phyloP scores from a whole-genome alignment of 2,113 vertebrate genomes.

The Piaya cayana region DNA sequence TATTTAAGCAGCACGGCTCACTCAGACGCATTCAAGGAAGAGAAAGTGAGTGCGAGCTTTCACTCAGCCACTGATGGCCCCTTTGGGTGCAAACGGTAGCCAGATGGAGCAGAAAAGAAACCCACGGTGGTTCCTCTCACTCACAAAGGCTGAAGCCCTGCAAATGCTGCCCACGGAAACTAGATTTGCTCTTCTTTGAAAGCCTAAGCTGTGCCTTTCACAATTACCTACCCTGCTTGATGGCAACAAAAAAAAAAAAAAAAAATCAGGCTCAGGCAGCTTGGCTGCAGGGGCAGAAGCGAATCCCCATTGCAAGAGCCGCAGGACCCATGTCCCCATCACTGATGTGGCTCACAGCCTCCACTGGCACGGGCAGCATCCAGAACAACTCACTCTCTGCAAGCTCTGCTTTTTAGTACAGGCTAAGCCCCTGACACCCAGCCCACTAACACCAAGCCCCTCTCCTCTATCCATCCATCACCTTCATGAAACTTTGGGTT shows the following conservation, averaged over 20 bases:
- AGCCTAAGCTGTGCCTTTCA: background rate
- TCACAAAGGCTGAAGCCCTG: background rate
- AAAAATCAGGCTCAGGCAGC: background rate
- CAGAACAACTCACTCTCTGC: rapidly evolving
- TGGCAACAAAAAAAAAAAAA: background rate
- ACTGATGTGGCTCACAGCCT: background rate
- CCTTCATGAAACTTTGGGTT: background rate
- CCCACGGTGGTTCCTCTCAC: background rate
- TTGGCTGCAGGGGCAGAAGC: background rate
- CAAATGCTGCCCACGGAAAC: background rate
- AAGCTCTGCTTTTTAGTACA: background rate
- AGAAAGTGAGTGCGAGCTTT: background rate
- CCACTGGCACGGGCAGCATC: rapidly evolving
- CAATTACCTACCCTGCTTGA: constrained; percentile 19
- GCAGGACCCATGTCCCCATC: background rate
- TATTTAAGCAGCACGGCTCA: background rate
- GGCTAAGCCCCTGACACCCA: background rate
- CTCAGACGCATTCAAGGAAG: background rate
- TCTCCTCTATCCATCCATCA: background rate
- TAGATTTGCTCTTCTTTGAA: constrained; percentile 4
- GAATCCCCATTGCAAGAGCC: background rate
- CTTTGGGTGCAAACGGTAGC: background rate
- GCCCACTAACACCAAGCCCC: background rate
- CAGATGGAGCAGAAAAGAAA: background rate
- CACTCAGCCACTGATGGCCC: background rate